These are phyloP conservation scores for Otus scops DNA, from an alignment of 2,797 vertebrate genomes.

Conservation along the genomic window DNA sequence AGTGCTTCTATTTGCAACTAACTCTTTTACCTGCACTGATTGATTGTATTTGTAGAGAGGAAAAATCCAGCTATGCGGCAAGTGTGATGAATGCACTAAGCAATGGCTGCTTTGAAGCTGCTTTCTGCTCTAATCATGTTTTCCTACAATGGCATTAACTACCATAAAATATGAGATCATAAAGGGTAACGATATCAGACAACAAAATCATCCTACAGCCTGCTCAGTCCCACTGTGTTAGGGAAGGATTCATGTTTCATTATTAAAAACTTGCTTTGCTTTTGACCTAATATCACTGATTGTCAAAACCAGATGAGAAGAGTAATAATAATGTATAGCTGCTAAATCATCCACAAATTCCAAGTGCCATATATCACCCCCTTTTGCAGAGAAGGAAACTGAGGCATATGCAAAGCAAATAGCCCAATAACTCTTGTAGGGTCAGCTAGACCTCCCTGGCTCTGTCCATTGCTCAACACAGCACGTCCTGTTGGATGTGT, in stretches of 20 bases:
- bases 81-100: slow-evolving; percentile 43
- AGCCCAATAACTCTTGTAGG: not conserved
- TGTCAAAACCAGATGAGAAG: not conserved
- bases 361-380: not conserved
- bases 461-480: not conserved
- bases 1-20: slow-evolving; percentile 41
- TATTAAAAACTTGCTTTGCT: slow-evolving; percentile 50
- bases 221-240: slow-evolving; percentile 42
- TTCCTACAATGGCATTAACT: slow-evolving; percentile 54
- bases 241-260: slow-evolving; percentile 47
- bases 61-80: slow-evolving; percentile 29
- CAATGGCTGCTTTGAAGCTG: slow-evolving; percentile 47
- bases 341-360: not conserved
- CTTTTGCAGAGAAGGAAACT: not conserved
- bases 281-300: slow-evolving; percentile 24
- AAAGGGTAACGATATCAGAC: slow-evolving; percentile 55
- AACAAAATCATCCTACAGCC: slow-evolving; percentile 49
- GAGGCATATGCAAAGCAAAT: not conserved
- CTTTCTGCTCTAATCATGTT: slow-evolving; percentile 66
- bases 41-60: slow-evolving; percentile 24
- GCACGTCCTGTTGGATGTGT: not conserved
- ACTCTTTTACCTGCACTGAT: slow-evolving; percentile 41
- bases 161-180: slow-evolving; percentile 65
- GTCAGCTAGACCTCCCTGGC: no score
- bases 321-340: not conserved